Percentiles rank a stretch among this genome's conserved stretches.
Conservation (phyloP, 2,888 invertebrate genomes). For the Silvanus unidentatus region DNA sequence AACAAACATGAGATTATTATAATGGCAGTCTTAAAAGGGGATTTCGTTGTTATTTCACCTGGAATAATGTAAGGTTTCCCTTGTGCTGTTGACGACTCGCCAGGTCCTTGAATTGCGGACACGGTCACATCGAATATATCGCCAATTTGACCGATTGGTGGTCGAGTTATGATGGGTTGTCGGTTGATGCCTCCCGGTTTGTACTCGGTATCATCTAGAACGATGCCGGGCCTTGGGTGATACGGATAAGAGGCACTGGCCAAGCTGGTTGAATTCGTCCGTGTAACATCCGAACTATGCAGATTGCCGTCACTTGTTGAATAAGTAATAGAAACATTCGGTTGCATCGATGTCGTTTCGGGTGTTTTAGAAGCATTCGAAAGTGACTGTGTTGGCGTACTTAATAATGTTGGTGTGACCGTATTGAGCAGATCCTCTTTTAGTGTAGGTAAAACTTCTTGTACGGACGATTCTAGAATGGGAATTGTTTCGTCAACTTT, state of each 20-base stretch:
- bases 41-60: constrained; percentile 38
- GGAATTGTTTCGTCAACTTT: constrained; percentile 30
- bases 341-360: neutral
- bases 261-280: no score
- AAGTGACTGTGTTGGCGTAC: constrained; percentile 43
- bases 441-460: constrained; percentile 37
- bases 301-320: neutral
- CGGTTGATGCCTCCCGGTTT: constrained; percentile 56
- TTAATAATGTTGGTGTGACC: constrained; percentile 26
- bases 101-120: constrained; percentile 80
- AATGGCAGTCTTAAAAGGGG: neutral
- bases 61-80: constrained; percentile 52
- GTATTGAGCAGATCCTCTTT: constrained; percentile 27
- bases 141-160: constrained; percentile 54
- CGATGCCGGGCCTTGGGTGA: constrained; percentile 77
- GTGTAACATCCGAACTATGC: no score
- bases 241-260: constrained; percentile 60
- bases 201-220: constrained; percentile 77
- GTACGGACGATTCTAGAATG: constrained; percentile 45
- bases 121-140: constrained; percentile 86
- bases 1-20: no score
- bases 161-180: constrained; percentile 44
- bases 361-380: neutral
- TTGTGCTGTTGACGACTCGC: constrained; percentile 46
- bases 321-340: neutral